These are phyloP conservation scores for Nannobrachium achirus DNA, from an alignment of 2,113 vertebrate genomes.

Conservation along the genomic window DNA sequence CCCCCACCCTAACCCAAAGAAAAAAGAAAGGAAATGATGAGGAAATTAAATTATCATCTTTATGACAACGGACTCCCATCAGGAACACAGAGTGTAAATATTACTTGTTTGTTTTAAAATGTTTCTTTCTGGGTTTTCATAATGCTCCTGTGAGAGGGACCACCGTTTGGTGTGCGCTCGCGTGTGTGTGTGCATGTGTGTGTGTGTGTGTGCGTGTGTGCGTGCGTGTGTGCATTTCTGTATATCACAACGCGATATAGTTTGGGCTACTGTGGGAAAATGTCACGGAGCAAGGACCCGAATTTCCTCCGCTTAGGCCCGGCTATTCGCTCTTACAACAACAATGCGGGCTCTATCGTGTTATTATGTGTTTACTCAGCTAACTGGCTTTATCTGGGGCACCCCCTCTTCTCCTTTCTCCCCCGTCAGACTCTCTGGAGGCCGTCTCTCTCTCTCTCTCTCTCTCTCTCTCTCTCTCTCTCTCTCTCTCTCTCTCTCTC, in stretches of 20 bases:
- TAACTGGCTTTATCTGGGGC: slow-evolving; percentile 68
- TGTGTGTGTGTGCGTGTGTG: too few species aligned
- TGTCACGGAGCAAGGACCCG: slow-evolving; percentile 39
- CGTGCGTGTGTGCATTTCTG: too few species aligned
- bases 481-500: too few species aligned
- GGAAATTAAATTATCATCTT: slow-evolving; percentile 35
- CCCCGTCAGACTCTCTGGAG: slow-evolving; percentile 30
- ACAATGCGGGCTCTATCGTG: slow-evolving; percentile 62
- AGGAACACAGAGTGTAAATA: slow-evolving; percentile 13
- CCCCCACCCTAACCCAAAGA: neutral
- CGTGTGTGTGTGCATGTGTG: too few species aligned
- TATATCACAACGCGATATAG: too few species aligned
- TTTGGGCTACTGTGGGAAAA: slow-evolving; percentile 65
- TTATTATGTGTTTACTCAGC: slow-evolving; percentile 67
- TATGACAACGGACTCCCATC: slow-evolving; percentile 16
- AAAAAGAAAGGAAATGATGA: slow-evolving; percentile 28
- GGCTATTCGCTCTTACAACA: slow-evolving; percentile 66
- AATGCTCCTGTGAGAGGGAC: slow-evolving; percentile 26
- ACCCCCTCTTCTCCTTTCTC: slow-evolving; percentile 12
- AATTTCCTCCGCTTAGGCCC: slow-evolving; percentile 55
- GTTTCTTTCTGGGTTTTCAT: slow-evolving; percentile 25
- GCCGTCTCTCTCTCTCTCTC: too few species aligned
- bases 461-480: too few species aligned
- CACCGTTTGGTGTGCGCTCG: slow-evolving; percentile 28
- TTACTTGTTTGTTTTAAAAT: slow-evolving; percentile 39